Base-by-base conservation (phyloP, 2,888 invertebrate genomes). In the Ophion ventricosus region DNA sequence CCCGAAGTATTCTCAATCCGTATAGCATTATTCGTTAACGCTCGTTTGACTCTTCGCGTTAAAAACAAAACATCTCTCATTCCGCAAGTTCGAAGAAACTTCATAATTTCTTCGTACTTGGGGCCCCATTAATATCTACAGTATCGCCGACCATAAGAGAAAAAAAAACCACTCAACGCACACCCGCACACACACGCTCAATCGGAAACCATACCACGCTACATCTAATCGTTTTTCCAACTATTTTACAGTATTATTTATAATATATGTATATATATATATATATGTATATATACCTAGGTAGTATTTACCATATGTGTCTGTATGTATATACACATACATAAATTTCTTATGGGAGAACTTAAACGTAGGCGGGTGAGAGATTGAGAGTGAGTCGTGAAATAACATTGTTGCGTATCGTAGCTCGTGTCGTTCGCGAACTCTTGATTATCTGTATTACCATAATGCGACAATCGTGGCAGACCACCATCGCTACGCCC, bases 391-490 rank as follows among this genome's bases (percentile, higher is more conserved):
- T 97, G 90, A 97, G 95, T 93, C 96, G 97, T 83, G 97, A 95
- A 87, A 97, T 95, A 87, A 97, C 96, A 92, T 97, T 96, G 94
- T 97, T 97, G 89, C 97, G 95, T 82, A 96, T 97, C 80, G 97
- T 97, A 82, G 98, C 96, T 90, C 97, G 96, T 85, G 96, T 96
- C 82, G 96, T 97, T 92, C 96, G 96, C 87, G 97, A 97, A 26
- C 98, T 97, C 94, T 98, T 96, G 92, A 98, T 98, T 92, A 98
- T 98, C 94, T 98, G 98, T 89, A 98, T 95, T 83, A 98, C 97
- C 96, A 98, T 97, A 84, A 97, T 96, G 93, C 98, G 98, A 94
- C 98, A 99, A 94, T 98, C 98, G 93, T 97, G 97, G 93, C 98
- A 99, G 69, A 98, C 98, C 85, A 97, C 96, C 96, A 98, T 97